These are phyloP conservation scores for Andrena marginata DNA, from an alignment of 2,888 invertebrate genomes.

Conservation along the genomic window DNA sequence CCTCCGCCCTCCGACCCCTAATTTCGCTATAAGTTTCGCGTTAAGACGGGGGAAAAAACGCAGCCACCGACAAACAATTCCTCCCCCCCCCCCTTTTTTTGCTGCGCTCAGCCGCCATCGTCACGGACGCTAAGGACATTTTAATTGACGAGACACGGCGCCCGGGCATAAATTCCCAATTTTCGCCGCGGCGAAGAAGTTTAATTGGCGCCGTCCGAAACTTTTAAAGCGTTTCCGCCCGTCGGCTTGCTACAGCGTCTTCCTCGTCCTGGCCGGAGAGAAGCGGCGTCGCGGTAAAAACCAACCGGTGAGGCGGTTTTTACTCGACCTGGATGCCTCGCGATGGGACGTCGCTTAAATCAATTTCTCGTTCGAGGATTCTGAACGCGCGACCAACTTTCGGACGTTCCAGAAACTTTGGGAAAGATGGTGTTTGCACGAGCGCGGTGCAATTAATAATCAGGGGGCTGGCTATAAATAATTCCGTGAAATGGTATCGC, in stretches of 20 bases:
- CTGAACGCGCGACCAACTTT: background rate
- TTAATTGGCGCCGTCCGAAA: slow-evolving; percentile 76
- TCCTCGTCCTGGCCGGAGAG: slow-evolving; percentile 29
- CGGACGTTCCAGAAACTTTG: background rate
- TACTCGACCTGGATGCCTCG: background rate
- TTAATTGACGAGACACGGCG: slow-evolving; percentile 57
- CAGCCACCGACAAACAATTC: slow-evolving; percentile 26
- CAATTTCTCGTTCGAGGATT: slow-evolving; percentile 15
- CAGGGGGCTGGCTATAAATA: background rate
- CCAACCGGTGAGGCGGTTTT: slow-evolving; percentile 18
- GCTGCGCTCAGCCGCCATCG: background rate
- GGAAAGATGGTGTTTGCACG: background rate
- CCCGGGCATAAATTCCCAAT: slow-evolving; percentile 74
- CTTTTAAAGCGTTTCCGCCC: slow-evolving; percentile 75
- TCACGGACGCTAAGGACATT: slow-evolving; percentile 51
- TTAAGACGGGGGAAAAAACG: slow-evolving; percentile 22
- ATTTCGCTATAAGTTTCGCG: slow-evolving; percentile 50
- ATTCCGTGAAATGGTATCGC: slow-evolving; percentile 6
- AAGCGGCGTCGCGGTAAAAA: slow-evolving; percentile 28
- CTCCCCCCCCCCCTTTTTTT: background rate
- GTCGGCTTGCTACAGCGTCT: slow-evolving; percentile 63
- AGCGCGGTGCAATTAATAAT: background rate
- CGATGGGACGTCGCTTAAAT: background rate
- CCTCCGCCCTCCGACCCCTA: slow-evolving; percentile 20
- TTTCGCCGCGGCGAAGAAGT: slow-evolving; percentile 72